These are phyloP conservation scores for Adoxophyes honmai DNA, from an alignment of 1,140 invertebrate genomes.

Conservation along the genomic window DNA sequence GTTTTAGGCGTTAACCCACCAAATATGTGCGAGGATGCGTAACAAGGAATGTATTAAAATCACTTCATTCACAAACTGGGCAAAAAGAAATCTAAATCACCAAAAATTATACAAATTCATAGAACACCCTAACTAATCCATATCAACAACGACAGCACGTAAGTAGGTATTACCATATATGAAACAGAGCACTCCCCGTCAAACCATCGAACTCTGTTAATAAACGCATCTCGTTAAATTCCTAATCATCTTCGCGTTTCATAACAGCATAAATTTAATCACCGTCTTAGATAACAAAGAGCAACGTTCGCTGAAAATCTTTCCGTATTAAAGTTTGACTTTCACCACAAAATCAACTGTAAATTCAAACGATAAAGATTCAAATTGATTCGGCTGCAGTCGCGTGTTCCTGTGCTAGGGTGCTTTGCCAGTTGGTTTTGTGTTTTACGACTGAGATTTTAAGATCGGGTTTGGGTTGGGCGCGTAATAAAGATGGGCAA, in stretches of 20 bases:
- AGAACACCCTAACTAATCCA: too few species aligned
- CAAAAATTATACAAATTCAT: too few species aligned
- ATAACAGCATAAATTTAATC: conserved; percentile 1
- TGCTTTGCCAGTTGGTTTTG: neutral
- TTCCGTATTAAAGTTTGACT: neutral
- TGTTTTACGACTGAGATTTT: neutral
- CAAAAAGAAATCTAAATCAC: too few species aligned
- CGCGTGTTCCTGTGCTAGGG: neutral
- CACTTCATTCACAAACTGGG: too few species aligned
- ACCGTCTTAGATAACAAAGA: conserved; percentile 3
- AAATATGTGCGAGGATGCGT: too few species aligned
- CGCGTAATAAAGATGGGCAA: neutral
- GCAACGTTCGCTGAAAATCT: conserved; percentile 2
- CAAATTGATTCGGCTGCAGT: neutral
- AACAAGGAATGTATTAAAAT: too few species aligned
- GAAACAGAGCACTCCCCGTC: too few species aligned
- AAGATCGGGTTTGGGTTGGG: neutral
- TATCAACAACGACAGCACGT: too few species aligned
- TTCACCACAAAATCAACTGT: neutral
- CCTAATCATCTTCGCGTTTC: neutral
- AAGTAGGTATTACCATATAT: too few species aligned
- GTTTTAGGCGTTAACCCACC: too few species aligned
- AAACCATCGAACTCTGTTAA: too few species aligned
- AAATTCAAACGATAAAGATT: neutral
- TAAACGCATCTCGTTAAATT: too few species aligned